These are phyloP conservation scores for Rousettus leschenaultii DNA, from an alignment of 2,113 vertebrate species.

Conservation along the genomic window DNA sequence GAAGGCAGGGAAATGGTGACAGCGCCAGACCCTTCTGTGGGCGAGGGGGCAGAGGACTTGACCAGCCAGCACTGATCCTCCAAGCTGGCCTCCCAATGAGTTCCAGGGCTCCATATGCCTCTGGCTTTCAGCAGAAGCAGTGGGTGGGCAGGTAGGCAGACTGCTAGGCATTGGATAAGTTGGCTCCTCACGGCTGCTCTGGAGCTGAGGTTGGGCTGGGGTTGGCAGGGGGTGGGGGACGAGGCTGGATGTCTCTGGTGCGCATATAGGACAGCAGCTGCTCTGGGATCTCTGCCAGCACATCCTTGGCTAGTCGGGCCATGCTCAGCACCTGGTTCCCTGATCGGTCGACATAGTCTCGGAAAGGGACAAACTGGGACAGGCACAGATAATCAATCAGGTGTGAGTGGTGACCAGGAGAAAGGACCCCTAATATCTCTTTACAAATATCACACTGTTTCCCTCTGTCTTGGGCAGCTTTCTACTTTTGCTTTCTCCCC, in stretches of 20 bases:
- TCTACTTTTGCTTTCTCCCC: neutral
- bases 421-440: neutral
- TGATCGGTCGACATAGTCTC: conserved; percentile 95
- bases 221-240: conserved; percentile 72
- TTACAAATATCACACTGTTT: neutral
- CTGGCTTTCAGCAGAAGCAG: conserved; percentile 41
- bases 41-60: neutral
- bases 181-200: conserved; percentile 45
- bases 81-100: neutral
- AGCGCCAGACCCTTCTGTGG: conserved; percentile 5
- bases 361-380: conserved; percentile 95
- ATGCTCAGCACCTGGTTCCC: conserved; percentile 98
- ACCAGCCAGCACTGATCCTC: neutral
- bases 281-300: conserved; percentile 95
- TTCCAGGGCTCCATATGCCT: neutral
- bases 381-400: conserved; percentile 27
- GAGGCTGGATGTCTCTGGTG: conserved; percentile 90
- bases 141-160: neutral
- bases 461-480: neutral
- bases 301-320: conserved; percentile 96
- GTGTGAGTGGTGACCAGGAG: neutral
- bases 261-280: conserved; percentile 98
- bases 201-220: neutral
- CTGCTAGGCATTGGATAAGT: neutral
- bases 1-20: conserved; percentile 12